Base-by-base conservation (phyloP, 2,797 vertebrate genomes). In the Arremon brunneinucha region DNA sequence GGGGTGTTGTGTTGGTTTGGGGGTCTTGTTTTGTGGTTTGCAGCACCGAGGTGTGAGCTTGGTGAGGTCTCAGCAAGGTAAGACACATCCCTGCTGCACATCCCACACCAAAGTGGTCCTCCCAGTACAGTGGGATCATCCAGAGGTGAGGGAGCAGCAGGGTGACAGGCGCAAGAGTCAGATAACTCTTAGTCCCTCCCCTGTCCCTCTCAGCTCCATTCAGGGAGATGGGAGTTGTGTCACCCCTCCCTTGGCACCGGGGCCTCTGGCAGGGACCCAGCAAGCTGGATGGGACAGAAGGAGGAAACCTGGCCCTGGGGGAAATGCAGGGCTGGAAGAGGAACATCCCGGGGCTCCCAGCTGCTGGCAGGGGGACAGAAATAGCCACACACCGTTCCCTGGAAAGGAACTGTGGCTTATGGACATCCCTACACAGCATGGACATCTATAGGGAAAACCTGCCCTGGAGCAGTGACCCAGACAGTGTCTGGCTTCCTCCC, bases 391-490 rank as follows among this genome's bases (percentile, higher is more conserved):
- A 18, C 11, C 18, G 7, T 52, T 52, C 27, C 50, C 50, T 52
- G 50, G 50, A 52, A 52, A 52, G 49, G 17, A 52, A 30, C 50
- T 52, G 27, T 52, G 50, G 76, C 46, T 52, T 52, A 35, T 6
- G 65, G 79, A 16, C 46, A 20, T 1, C 20, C 74, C 6, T 1
- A 21, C 63, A 17, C 21, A 18, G 76, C 34, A 30, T 8, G 65
- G 75, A 18, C 43, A 22, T 1, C 20, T 74, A 7, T 1, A 21
- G 80, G 64, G 60, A 83, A 83, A 37, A 34, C 70, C 43, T 39
- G 2, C 26, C 37, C 47, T 34, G 52, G 11, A 68, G 55, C 1
- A 69, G 27, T 0, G 0, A 34, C 11, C 26, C 1, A 2, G 63
- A 28, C 75, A 69, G n/a, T 0, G 1, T 5, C 56, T 6, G 3